Base-by-base conservation (phyloP, 1,140 invertebrate genomes). In the Magallana gigas region DNA sequence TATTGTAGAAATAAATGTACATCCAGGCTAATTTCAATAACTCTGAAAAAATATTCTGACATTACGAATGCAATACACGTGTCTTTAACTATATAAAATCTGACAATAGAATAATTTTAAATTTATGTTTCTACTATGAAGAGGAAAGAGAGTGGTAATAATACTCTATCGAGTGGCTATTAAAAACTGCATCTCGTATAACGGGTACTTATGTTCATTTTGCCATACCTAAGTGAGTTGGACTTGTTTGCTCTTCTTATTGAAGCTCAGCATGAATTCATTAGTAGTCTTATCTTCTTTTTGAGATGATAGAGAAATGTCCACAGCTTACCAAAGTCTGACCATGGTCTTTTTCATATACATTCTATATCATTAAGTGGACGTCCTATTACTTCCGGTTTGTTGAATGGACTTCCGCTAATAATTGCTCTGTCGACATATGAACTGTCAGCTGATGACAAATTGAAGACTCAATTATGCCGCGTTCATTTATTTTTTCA, bases 341-440 rank as follows among this genome's bases (percentile, higher is more conserved):
- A 76, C 68, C 68, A 76, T 12, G 11, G 23, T 12, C 68, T 76
- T 29, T 23, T 76, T 76, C 68, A 76, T 36, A 76, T 76, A 29
- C 68, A 18, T 12, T 76, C 12, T 29, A 29, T 29, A 29, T 76
- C 23, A 76, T 76, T 76, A 8, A 76, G 68, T 76, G 23, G 68
- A 76, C 68, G 68, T 76, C 68, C 68, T 29, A 76, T 76, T 76
- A 76, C 68, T 76, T 76, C 68, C 68, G 68, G 68, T 76, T 23
- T 76, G 68, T 76, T 76, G 68, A 76, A 76, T 23, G 68, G 68
- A 76, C 23, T 76, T 76, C 68, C 68, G 68, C 68, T 76, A 18
- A 76, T 76, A 29, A 76, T 76, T 29, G 68, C 8, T 11, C 23
- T 8, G 12, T 12, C 68, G 68, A 29, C 68, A 76, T 76, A 76